Evolutionary conservation across 2,797 vertebrate genomes (phyloP).

Genomic region (Melanotaenia boesemani): DNA sequence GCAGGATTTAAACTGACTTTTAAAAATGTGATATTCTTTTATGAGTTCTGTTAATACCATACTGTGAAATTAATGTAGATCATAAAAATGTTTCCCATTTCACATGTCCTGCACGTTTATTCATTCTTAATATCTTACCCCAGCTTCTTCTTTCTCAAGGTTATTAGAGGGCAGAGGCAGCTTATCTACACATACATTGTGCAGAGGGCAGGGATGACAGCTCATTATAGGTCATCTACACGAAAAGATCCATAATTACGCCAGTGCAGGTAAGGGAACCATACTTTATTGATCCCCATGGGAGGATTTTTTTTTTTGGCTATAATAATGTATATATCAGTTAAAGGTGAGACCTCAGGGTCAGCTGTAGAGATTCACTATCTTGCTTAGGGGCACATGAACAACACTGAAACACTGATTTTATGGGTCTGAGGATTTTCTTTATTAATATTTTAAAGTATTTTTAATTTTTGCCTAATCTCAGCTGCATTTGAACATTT

Average conservation of each 20-base stretch:
- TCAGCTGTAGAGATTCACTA: conserved; percentile 34
- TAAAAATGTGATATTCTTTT: background rate
- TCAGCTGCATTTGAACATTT: conserved; percentile 14
- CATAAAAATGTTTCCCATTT: conserved; percentile 14
- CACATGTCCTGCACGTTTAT: conserved; percentile 17
- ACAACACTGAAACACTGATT: conserved; percentile 27
- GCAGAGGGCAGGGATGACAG: conserved; percentile 50
- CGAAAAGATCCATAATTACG: conserved; percentile 64
- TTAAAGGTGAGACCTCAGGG: conserved; percentile 57
- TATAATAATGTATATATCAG: conserved; percentile 59
- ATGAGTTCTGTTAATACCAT: conserved; percentile 15
- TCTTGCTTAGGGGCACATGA: conserved; percentile 22
- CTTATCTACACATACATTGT: conserved; percentile 55
- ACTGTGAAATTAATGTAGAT: conserved; percentile 31
- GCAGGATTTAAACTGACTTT: background rate
- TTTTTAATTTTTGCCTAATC: conserved; percentile 4
- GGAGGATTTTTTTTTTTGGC: conserved; percentile 30
- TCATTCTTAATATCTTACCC: conserved; percentile 30
- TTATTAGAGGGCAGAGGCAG: conserved; percentile 42
- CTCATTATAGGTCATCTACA: conserved; percentile 69
- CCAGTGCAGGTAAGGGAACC: conserved; percentile 45
- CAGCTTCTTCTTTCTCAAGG: conserved; percentile 38
- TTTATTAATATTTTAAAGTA: conserved; percentile 18
- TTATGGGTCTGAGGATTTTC: conserved; percentile 30
- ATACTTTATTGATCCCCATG: conserved; percentile 66